Conservation (phyloP, 2,888 invertebrate species). For the Smittia aterrima region DNA sequence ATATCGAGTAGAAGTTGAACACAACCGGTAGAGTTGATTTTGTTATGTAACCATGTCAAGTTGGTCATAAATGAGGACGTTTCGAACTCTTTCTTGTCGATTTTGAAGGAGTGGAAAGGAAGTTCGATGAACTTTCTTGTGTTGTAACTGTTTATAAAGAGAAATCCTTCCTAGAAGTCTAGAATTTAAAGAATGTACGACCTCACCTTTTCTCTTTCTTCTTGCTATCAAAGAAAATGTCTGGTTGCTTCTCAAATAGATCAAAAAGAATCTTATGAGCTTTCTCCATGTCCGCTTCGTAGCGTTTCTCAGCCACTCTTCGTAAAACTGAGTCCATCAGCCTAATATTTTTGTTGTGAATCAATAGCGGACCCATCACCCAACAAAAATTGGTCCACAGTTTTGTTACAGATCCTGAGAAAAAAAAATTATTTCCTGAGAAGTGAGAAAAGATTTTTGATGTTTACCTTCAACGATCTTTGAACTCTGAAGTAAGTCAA, state of each 20-base stretch:
- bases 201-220: conserved; percentile 47
- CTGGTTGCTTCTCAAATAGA: conserved; percentile 45
- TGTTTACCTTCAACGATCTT: conserved; percentile 61
- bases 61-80: conserved; percentile 70
- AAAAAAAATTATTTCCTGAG: conserved; percentile 16
- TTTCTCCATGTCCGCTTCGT: conserved; percentile 44
- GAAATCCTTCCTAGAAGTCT: conserved; percentile 26
- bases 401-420: conserved; percentile 44
- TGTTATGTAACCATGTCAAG: conserved; percentile 75
- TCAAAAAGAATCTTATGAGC: conserved; percentile 44
- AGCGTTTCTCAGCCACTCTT: conserved; percentile 49
- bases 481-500: conserved; percentile 66
- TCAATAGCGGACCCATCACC: conserved; percentile 54
- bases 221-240: conserved; percentile 44
- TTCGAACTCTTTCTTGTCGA: conserved; percentile 60
- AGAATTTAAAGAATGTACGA: no score
- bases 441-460: conserved; percentile 48
- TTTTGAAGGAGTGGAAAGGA: conserved; percentile 72
- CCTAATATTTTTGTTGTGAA: conserved; percentile 50
- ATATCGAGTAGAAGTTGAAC: conserved; percentile 76
- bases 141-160: conserved; percentile 63
- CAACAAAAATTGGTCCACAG: conserved; percentile 55
- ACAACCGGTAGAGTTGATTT: conserved; percentile 74
- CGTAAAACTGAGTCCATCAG: conserved; percentile 51
- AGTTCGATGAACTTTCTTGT: conserved; percentile 77